Conservation (phyloP, 1,140 invertebrate species). For the Rhyacophila brunnea region DNA sequence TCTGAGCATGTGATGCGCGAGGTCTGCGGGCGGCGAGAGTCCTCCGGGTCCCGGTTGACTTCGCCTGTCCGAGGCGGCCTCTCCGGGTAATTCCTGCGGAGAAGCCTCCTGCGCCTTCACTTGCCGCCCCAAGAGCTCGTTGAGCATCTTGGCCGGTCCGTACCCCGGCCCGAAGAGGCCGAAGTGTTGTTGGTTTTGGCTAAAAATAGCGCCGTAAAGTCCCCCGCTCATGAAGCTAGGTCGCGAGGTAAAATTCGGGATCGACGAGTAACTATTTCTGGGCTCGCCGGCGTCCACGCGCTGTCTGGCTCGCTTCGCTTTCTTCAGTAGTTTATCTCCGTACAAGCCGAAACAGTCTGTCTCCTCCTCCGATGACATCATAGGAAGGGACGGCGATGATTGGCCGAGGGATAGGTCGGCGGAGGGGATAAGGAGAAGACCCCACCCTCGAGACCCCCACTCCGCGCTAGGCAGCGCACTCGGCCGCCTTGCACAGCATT, state of each 20-base stretch:
- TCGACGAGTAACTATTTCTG: conserved; percentile 87
- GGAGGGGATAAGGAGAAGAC: conserved; percentile 42
- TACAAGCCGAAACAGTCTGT: conserved; percentile 85
- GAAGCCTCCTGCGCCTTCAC: conserved; percentile 51
- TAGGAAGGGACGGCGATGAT: conserved; percentile 69
- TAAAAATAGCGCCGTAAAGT: conserved; percentile 80
- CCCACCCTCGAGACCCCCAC: conserved; percentile 45
- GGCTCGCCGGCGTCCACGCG: conserved; percentile 92
- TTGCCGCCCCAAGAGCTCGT: conserved; percentile 76
- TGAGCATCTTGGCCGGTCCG: conserved; percentile 80
- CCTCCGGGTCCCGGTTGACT: conserved; percentile 41
- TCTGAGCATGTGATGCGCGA: conserved; percentile 78
- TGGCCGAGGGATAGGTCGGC: conserved; percentile 55
- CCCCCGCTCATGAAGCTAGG: conserved; percentile 78
- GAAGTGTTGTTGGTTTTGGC: conserved; percentile 69
- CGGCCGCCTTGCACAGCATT: conserved; percentile 14
- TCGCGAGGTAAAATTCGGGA: conserved; percentile 81
- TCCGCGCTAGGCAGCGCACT: conserved; percentile 48
- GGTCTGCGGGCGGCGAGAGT: conserved; percentile 58
- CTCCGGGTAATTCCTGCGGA: conserved; percentile 56
- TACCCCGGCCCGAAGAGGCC: conserved; percentile 76
- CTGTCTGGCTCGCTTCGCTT: conserved; percentile 86
- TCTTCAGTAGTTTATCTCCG: conserved; percentile 86
- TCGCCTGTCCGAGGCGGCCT: conserved; percentile 56
- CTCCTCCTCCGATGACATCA: conserved; percentile 95